These are phyloP conservation scores for Oscheius sp. DNA, from an alignment of 1,140 invertebrate species.

Conservation along the genomic window DNA sequence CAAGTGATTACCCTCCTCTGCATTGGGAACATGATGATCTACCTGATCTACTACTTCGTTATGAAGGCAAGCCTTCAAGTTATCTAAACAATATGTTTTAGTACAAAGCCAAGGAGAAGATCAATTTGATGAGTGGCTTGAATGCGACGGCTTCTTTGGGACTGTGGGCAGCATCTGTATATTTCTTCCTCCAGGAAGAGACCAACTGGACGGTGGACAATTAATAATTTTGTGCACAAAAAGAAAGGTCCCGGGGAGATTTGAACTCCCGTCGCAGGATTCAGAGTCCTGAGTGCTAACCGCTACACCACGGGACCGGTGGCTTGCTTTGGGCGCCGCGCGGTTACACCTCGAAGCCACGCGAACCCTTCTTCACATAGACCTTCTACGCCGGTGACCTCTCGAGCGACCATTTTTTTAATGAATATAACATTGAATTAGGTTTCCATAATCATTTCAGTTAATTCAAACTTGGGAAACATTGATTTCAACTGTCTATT, in stretches of 20 bases:
- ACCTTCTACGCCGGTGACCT: no score
- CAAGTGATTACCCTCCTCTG: constrained; percentile 59
- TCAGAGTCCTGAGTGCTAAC: constrained; percentile 86
- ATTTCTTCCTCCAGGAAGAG: constrained; percentile 75
- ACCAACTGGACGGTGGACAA: constrained; percentile 67
- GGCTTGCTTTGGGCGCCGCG: no score
- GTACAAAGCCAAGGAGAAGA: constrained; percentile 27
- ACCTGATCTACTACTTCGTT: constrained; percentile 77
- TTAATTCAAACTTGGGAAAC: no score
- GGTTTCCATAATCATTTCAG: no score
- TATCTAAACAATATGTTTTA: background rate
- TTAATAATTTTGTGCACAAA: constrained; percentile 61
- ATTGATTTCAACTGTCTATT: no score
- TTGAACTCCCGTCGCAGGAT: constrained; percentile 83
- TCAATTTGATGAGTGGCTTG: constrained; percentile 68
- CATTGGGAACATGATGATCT: constrained; percentile 74
- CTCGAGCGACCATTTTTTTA: no score
- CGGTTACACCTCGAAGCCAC: no score
- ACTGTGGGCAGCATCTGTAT: constrained; percentile 72
- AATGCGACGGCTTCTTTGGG: constrained; percentile 69
- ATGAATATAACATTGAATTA: no score
- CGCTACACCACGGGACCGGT: constrained; percentile 80
- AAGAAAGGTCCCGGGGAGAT: constrained; percentile 65
- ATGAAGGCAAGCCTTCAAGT: constrained; percentile 70
- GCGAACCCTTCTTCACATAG: no score